A percentile compares a stretch with the other conserved stretches of the same genome.
Conservation (phyloP, 2,113 vertebrate genomes). For the Tachycineta bicolor region DNA sequence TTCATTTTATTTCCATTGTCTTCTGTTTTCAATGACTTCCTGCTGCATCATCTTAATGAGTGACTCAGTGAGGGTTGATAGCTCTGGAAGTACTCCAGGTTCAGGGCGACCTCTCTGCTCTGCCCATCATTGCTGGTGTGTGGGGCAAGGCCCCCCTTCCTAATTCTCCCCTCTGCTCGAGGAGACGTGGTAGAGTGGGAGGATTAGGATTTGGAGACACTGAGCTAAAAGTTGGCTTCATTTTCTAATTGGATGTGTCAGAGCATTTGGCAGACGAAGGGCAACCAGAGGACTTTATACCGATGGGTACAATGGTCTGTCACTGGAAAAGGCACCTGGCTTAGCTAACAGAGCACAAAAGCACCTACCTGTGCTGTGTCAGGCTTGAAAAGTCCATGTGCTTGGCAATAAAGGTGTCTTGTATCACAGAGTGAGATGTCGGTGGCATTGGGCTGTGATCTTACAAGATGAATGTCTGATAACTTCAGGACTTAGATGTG, state of each 20-base stretch:
- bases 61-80: not conserved
- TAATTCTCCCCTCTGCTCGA: not conserved
- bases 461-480: not conserved
- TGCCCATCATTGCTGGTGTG: not conserved
- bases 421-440: not conserved
- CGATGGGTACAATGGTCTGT: not conserved
- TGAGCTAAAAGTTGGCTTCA: not conserved
- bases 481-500: not conserved
- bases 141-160: not conserved
- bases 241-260: not conserved
- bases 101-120: not conserved
- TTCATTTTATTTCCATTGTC: not conserved
- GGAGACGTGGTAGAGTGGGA: rapidly evolving
- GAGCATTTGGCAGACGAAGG: not conserved
- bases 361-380: not conserved
- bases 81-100: constrained; percentile 47
- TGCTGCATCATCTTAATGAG: not conserved
- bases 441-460: not conserved
- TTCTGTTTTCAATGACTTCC: not conserved
- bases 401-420: not conserved
- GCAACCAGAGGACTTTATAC: not conserved
- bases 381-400: not conserved
- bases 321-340: not conserved
- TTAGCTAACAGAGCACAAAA: not conserved
- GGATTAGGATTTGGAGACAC: not conserved